Evolutionary conservation across 2,888 invertebrate species (phyloP), one percentile per base, ranked within the genome.

Genomic region (Esperia sulphurella): DNA sequence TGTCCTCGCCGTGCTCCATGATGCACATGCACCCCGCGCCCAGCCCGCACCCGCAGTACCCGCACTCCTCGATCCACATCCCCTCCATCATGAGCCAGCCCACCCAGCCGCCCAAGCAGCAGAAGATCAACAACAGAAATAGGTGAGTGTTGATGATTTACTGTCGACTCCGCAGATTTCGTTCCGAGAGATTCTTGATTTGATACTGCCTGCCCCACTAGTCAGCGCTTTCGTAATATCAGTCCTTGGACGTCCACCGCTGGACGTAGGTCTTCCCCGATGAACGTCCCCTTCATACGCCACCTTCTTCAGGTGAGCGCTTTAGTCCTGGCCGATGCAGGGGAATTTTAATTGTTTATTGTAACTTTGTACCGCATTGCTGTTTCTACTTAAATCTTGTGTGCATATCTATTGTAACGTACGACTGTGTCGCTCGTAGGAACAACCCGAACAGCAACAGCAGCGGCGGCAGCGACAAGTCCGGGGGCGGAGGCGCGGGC

Each of bases 1-100:
- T 97, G 81, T 94, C 95, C 8, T 94, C 93, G 0, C 95, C 95
- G 50, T 95, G 95, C 68, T 93, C 94, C n/a, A 93, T 95, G 90
- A 77, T 89, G 81, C 88, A 88, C 57, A 86, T 89, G 89, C 89
- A 90, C 61, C 79, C 87, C 0, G 79, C 80, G 10, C 83, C 85
- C 29, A 82, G 81, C 35, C 21, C 21, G 51, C 93, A 94, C n/a
- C 89, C 94, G 51, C 93, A 94, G 70, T 94, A 93, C 64, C 90
- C 92, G 55, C 89, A 90, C 65, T 82, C 89, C 14, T 78, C 88
- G 3, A 79, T 89, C 53, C 90, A 90, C 66, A 90, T 90, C 48
- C 89, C 90, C 37, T 77, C 84, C 52, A 90, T 90, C 59, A 89
- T 88, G 89, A 78, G 73, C 50, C 88, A 86, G 76, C 90, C 91